Percentiles rank a stretch among this genome's conserved stretches.
phyloP scores from a whole-genome alignment of 2,888 invertebrate species.

The Cyaniris semiargus region DNA sequence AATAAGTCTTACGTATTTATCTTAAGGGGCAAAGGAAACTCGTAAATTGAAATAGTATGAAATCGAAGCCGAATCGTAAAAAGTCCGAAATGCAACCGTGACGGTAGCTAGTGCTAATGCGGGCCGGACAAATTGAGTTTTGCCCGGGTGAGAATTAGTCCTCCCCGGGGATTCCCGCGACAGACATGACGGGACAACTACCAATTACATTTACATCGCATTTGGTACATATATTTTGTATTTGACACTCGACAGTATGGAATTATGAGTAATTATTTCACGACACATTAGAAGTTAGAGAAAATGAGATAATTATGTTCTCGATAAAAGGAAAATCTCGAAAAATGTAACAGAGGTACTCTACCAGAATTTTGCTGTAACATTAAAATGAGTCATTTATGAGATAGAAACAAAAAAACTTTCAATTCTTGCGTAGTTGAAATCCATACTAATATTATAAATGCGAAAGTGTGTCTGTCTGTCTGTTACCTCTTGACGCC shows the following conservation, averaged over 20 bases:
- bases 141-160: slow-evolving; percentile 71
- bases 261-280: background rate
- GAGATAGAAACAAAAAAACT: background rate
- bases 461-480: too few relatives aligned
- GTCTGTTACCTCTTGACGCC: too few relatives aligned
- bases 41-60: slow-evolving; percentile 73
- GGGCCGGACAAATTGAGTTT: slow-evolving; percentile 77
- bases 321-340: background rate
- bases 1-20: slow-evolving; percentile 43
- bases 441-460: too few relatives aligned
- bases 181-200: slow-evolving; percentile 46
- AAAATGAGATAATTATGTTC: background rate
- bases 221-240: slow-evolving; percentile 30
- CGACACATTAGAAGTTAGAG: background rate
- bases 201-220: slow-evolving; percentile 42
- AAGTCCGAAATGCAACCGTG: slow-evolving; percentile 68
- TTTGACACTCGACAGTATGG: slow-evolving; percentile 6
- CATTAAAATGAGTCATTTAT: background rate
- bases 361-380: too few relatives aligned
- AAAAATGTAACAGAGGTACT: too few relatives aligned
- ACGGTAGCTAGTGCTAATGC: slow-evolving; percentile 76
- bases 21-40: slow-evolving; percentile 46
- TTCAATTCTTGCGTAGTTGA: background rate
- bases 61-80: slow-evolving; percentile 64
- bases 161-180: slow-evolving; percentile 57